Evolutionary conservation across 2,113 vertebrate species (phyloP).

Genomic region (Leuciscus idus): DNA sequence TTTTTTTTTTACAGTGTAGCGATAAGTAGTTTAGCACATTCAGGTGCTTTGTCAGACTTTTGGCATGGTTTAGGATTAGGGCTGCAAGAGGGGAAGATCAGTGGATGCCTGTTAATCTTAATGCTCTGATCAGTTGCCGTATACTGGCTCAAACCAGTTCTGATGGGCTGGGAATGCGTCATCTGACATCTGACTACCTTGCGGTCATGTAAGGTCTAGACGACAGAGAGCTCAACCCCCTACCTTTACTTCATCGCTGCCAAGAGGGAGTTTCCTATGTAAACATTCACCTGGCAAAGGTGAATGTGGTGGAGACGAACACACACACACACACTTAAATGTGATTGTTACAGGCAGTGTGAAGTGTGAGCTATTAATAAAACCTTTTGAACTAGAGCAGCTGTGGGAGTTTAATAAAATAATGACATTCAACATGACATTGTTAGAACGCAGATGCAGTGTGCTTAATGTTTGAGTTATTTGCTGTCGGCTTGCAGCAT

Average conservation of each 20-base stretch:
- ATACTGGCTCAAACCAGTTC: slow-evolving; percentile 73
- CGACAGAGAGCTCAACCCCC: neutral
- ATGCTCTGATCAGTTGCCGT: slow-evolving; percentile 55
- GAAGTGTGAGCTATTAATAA: slow-evolving; percentile 18
- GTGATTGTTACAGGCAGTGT: neutral
- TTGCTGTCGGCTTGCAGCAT: neutral
- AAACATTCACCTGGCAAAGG: slow-evolving; percentile 40
- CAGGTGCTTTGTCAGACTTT: slow-evolving; percentile 39
- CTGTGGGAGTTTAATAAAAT: slow-evolving; percentile 9
- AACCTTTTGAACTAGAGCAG: neutral
- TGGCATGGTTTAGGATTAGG: slow-evolving; percentile 47
- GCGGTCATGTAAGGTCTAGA: slow-evolving; percentile 51
- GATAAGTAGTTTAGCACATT: neutral
- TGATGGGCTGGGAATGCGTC: slow-evolving; percentile 58
- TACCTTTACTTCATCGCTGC: slow-evolving; percentile 37
- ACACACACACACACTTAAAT: neutral
- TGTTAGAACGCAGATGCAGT: neutral
- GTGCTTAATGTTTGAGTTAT: neutral
- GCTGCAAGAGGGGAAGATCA: slow-evolving; percentile 52
- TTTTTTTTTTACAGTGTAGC: too few species aligned
- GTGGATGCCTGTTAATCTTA: slow-evolving; percentile 68
- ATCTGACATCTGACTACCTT: slow-evolving; percentile 60
- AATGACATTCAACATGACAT: slow-evolving; percentile 6
- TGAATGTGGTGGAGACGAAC: neutral
- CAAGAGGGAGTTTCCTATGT: slow-evolving; percentile 51